phyloP scores from a whole-genome alignment of 2,113 vertebrate genomes.

The Acrocephalus kingi region DNA sequence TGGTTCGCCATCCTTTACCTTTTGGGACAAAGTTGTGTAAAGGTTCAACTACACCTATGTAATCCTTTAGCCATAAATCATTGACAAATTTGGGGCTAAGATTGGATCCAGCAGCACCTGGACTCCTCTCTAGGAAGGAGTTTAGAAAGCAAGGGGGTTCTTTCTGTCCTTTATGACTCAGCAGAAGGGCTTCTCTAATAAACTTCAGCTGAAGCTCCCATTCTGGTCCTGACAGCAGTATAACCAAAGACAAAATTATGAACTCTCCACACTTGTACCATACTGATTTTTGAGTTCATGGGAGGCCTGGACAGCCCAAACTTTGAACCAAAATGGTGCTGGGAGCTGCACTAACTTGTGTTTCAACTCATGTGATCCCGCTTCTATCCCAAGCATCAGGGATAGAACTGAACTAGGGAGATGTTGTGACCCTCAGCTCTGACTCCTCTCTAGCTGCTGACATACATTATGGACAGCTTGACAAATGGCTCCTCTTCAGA shows the following conservation, averaged over 20 bases:
- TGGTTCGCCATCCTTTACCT: background rate
- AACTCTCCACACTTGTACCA: background rate
- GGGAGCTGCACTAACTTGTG: background rate
- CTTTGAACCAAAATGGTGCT: background rate
- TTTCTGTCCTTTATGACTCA: background rate
- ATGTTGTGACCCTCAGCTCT: background rate
- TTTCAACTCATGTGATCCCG: fast-evolving
- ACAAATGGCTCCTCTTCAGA: background rate
- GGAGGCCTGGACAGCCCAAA: background rate
- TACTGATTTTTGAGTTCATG: background rate
- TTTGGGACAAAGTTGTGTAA: background rate
- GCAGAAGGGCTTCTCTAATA: background rate
- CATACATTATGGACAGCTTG: fast-evolving
- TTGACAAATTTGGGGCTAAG: background rate
- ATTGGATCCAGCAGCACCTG: background rate
- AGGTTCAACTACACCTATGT: background rate
- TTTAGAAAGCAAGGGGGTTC: background rate
- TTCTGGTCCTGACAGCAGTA: fast-evolving
- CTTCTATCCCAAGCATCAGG: background rate
- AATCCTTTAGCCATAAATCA: background rate
- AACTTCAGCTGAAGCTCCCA: background rate
- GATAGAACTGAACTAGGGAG: background rate
- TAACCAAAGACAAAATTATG: background rate
- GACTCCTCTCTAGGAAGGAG: background rate
- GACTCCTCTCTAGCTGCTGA: background rate